Base-by-base conservation (phyloP, 2,888 invertebrate species). In the Eilema depressum region DNA sequence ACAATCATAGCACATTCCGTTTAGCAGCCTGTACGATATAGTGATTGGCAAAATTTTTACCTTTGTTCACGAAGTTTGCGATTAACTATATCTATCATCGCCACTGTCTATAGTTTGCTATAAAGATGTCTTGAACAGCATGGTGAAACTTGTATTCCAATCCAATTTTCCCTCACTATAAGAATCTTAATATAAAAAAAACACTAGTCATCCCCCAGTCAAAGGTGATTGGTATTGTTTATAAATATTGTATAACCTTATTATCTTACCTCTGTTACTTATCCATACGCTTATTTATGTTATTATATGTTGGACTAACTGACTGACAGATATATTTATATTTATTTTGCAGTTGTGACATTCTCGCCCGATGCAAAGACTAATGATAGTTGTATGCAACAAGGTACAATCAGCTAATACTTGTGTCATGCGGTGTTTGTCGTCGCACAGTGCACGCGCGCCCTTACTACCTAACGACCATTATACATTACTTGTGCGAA, bases 281-380 rank as follows among this genome's bases (percentile, higher is more conserved):
- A 70, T 69, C 63, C 61, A 37, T 61, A 68, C 59, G 37, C 41
- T 74, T 69, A 41, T 74, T 69, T 72, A 10, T 61, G 56, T 70
- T 71, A 69, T 14, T 57, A 67, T 73, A 70, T 66, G 63, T 69
- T 65, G 33, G 76, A 83, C 85, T 76, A 79, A 83, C 83, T 25
- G 81, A 83, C 82, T 84, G 85, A 85, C 83, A 71, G 70, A 59
- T 79, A 66, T 81, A 72, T 79, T 75, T 83, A 75, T 86, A 84
- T 89, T 90, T 91, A 86, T 87, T 87, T 94, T 93, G 66, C 93
- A 93, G 92, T 93, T 87, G 94, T 95, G 89, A 94, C 93, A 82
- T 95, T 95, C 89, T 93, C 93, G 86, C 88, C 90, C 83, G 94
- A 93, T 83, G 91, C 92, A 75, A 91, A 90, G 86, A 80, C 85